Evolutionary conservation across 2,113 vertebrate genomes (phyloP).

Genomic region (Proterorhinus semilunaris): DNA sequence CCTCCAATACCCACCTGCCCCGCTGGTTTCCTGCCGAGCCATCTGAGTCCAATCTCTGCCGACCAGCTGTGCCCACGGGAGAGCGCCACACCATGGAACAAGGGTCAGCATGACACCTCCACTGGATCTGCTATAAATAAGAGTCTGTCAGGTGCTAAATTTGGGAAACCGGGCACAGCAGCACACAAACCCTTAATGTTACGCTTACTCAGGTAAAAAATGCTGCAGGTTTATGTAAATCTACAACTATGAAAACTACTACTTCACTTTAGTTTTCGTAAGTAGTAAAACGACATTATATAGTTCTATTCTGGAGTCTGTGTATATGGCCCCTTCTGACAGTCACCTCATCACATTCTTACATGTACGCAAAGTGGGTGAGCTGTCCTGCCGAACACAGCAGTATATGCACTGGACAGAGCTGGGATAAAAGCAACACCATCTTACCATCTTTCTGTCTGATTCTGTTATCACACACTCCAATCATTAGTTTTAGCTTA

Average conservation of each 20-base stretch:
- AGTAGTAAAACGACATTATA: no score
- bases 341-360: no score
- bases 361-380: no score
- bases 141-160: constrained; percentile 28
- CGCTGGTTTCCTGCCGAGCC: constrained; percentile 45
- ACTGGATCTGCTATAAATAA: constrained; percentile 37
- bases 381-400: no score
- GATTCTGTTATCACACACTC: no score
- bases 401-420: no score
- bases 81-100: constrained; percentile 27
- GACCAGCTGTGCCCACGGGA: constrained; percentile 50
- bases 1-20: constrained; percentile 16
- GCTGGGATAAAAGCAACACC: no score
- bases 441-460: no score
- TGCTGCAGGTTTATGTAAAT: background rate
- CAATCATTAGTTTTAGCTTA: background rate
- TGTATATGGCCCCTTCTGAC: no score
- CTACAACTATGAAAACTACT: no score
- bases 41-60: constrained; percentile 61
- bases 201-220: background rate
- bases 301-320: no score
- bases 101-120: constrained; percentile 51
- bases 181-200: background rate
- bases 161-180: background rate
- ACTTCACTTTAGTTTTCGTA: no score